Evolutionary conservation across 2,113 vertebrate genomes (phyloP).

Genomic region (Corydoras sp.): DNA sequence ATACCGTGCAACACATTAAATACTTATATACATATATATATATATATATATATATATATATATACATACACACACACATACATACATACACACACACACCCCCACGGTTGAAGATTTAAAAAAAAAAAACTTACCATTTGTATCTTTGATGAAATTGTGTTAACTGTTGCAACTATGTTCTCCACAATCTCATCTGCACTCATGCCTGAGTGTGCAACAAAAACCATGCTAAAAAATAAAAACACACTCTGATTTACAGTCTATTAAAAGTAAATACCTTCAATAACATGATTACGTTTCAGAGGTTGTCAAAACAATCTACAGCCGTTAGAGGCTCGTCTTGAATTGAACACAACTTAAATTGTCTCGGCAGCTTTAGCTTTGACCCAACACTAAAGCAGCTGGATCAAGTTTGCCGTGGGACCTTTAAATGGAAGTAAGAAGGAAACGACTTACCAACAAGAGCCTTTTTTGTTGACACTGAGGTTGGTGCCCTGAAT

Average conservation of each 20-base stretch:
- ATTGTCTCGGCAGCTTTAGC: too few relatives aligned
- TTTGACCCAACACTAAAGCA: slow-evolving; percentile 48
- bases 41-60: too few relatives aligned
- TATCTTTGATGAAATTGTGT: slow-evolving; percentile 63
- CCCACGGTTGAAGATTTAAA: too few relatives aligned
- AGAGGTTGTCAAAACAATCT: background rate
- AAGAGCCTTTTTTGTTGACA: slow-evolving; percentile 76
- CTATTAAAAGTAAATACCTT: too few relatives aligned
- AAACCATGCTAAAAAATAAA: slow-evolving; percentile 61
- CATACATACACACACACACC: too few relatives aligned
- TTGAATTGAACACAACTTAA: too few relatives aligned
- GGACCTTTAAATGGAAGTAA: slow-evolving; percentile 36
- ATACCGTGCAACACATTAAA: too few relatives aligned
- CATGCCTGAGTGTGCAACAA: slow-evolving; percentile 76
- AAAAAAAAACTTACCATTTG: slow-evolving; percentile 59
- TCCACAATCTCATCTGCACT: slow-evolving; percentile 66
- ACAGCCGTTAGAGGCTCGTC: slow-evolving; percentile 27
- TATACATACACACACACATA: too few relatives aligned
- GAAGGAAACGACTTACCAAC: slow-evolving; percentile 68
- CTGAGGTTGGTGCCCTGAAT: slow-evolving; percentile 72
- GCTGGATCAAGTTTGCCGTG: slow-evolving; percentile 48
- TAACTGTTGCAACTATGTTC: slow-evolving; percentile 65
- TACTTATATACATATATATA: too few relatives aligned
- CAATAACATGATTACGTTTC: background rate
- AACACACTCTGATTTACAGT: too few relatives aligned